Base-by-base conservation (phyloP, 2,888 invertebrate species). In the Macrosoma leucophasiata region DNA sequence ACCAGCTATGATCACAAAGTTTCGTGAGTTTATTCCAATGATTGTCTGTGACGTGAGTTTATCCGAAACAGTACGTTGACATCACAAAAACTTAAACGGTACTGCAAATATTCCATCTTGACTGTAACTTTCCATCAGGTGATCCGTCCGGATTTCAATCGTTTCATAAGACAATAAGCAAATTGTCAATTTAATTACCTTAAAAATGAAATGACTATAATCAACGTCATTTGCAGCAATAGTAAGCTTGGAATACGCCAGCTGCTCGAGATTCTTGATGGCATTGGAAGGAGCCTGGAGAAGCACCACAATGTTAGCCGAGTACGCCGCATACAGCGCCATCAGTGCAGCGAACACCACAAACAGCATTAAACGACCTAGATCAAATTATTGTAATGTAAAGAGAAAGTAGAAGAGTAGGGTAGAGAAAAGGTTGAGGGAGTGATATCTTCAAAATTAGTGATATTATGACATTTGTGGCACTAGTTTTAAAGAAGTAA, bases 251-350 rank as follows among this genome's bases (percentile, higher is more conserved):
- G 89, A 88, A 8, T 72, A 47, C 1, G 85, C 63, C 9, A 91
- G 74, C 44, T 89, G 87, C 0, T 77, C 59, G 7, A 88, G 42
- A 1, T 79, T 86, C 20, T 66, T 76, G 30, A 91, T 86, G 26
- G 86, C 85, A 33, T 78, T 69, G 0, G 89, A 86, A 0, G 89
- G 87, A 0, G 90, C 87, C 50, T 90, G 90, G 3, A 90, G 75
- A 6, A 91, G 64, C 4, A 89, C 89, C 1, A 91, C 89, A 24
- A 91, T 89, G 57, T 88, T 89, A 0, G 90, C 90, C 0, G 89
- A 87, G 54, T 89, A 90, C 0, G 90, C 87, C 0, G 88, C 87
- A 58, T 89, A 90, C 9, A 90, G 58, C 30, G 86, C 85, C 84
- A 87, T 85, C 9, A 86, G 58, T 0, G 77, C 65, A 2, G 58